Evolutionary conservation across 2,888 invertebrate species (phyloP).

Genomic region (Plemyria rubiginata): DNA sequence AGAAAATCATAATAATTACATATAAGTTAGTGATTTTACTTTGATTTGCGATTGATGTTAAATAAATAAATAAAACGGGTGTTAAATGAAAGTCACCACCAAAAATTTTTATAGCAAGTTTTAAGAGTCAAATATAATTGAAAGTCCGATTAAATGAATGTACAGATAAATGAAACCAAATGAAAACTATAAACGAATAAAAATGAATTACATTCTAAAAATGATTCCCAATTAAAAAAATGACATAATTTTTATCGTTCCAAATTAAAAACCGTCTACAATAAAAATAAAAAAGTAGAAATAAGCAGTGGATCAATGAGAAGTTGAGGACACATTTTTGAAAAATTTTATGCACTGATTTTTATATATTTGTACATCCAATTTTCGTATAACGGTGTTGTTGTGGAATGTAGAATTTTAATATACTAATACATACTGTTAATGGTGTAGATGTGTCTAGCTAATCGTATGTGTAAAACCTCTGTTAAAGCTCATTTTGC

Average conservation of each 20-base stretch:
- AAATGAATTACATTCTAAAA: background rate
- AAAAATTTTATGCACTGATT: slow-evolving; percentile 81
- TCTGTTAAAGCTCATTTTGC: background rate
- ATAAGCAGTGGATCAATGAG: slow-evolving; percentile 58
- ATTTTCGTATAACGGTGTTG: slow-evolving; percentile 72
- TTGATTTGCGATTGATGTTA: slow-evolving; percentile 56
- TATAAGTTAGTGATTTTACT: slow-evolving; percentile 31
- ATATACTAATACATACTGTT: slow-evolving; percentile 39
- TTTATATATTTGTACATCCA: slow-evolving; percentile 81
- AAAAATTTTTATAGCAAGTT: background rate
- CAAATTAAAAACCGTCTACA: slow-evolving; percentile 38
- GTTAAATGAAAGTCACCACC: slow-evolving; percentile 20
- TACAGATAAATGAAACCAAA: slow-evolving; percentile 1
- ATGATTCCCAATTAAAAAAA: background rate
- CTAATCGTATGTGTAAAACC: background rate
- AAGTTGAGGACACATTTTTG: slow-evolving; percentile 76
- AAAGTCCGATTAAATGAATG: background rate
- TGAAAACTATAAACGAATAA: slow-evolving; percentile 1
- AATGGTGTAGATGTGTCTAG: slow-evolving; percentile 38
- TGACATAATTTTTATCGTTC: slow-evolving; percentile 3
- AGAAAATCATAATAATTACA: slow-evolving; percentile 12
- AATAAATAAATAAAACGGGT: slow-evolving; percentile 28
- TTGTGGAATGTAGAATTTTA: slow-evolving; percentile 60
- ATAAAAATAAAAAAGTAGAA: slow-evolving; percentile 40
- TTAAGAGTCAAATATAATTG: background rate